Evolutionary conservation across 2,888 invertebrate genomes (phyloP).

Genomic region (Arrhopalites spinosus): DNA sequence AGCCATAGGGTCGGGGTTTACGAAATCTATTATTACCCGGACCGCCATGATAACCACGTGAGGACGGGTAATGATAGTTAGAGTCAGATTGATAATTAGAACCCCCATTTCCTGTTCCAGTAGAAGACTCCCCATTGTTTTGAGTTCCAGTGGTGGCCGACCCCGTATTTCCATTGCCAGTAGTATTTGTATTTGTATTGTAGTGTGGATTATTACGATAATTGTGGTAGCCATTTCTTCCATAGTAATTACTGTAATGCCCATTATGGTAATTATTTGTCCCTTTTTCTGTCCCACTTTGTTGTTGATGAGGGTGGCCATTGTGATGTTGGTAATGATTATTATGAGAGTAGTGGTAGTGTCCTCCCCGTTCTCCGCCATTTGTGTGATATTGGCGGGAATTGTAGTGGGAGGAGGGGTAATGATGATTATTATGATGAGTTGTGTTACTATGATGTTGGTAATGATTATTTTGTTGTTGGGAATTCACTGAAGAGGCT

Average conservation of each 20-base stretch:
- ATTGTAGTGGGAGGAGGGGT: conserved; percentile 5
- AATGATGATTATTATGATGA: conserved; percentile 9
- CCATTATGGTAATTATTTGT: conserved; percentile 37
- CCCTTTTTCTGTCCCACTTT: no score
- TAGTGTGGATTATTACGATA: conserved; percentile 52
- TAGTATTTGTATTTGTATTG: conserved; percentile 16
- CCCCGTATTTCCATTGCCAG: background rate
- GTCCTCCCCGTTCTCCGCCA: background rate
- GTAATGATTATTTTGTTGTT: conserved; percentile 25
- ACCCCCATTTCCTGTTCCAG: conserved; percentile 31
- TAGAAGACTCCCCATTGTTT: conserved; percentile 30
- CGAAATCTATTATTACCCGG: conserved; percentile 47
- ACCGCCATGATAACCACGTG: background rate
- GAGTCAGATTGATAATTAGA: background rate
- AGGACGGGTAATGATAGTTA: conserved; percentile 33
- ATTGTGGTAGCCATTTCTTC: conserved; percentile 51
- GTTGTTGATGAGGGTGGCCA: background rate
- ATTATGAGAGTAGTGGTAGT: conserved; percentile 6
- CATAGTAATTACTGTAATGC: conserved; percentile 49
- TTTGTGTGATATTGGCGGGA: conserved; percentile 40
- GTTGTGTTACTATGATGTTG: conserved; percentile 28
- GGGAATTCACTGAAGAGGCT: conserved; percentile 30
- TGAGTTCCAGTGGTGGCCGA: conserved; percentile 27
- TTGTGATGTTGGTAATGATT: background rate
- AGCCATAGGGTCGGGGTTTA: conserved; percentile 52